Percentiles rank a stretch among this genome's conserved stretches.
phyloP scores from a whole-genome alignment of 2,113 vertebrate genomes.

The Pangasianodon hypophthalmus region DNA sequence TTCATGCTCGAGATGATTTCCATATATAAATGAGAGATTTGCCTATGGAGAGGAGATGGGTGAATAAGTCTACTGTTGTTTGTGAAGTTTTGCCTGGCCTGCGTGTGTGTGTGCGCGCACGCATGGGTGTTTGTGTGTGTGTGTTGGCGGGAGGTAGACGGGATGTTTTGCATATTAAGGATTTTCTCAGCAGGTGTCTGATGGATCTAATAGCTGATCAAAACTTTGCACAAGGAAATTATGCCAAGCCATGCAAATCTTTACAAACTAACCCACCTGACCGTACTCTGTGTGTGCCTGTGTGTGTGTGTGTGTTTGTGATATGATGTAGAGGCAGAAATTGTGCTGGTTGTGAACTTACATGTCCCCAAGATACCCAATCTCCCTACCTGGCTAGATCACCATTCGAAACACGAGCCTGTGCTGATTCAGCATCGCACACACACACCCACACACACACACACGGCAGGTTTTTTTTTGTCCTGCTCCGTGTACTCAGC shows the following conservation, averaged over 20 bases:
- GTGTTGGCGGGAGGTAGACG: conserved; percentile 44
- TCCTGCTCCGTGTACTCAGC: conserved; percentile 83
- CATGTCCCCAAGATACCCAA: conserved; percentile 69
- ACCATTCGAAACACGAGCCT: conserved; percentile 82
- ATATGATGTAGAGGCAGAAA: conserved; percentile 66
- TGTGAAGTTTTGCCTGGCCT: conserved; percentile 61
- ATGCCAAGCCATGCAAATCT: conserved; percentile 79
- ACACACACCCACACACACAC: conserved; percentile 43
- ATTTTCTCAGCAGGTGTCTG: conserved; percentile 77
- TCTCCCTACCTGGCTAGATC: conserved; percentile 73
- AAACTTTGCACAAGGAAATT: conserved; percentile 75
- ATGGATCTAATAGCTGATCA: conserved; percentile 76
- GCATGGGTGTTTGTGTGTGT: conserved; percentile 25
- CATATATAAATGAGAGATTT: conserved; percentile 78
- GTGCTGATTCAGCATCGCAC: conserved; percentile 76
- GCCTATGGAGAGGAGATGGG: conserved; percentile 71
- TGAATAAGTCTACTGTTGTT: conserved; percentile 77
- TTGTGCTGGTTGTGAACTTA: conserved; percentile 70
- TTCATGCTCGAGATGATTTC: conserved; percentile 71
- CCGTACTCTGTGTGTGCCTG: conserved; percentile 53
- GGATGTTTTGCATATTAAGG: conserved; percentile 76
- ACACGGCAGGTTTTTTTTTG: conserved; percentile 49
- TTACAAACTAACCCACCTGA: conserved; percentile 74
- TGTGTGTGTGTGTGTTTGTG: conserved; percentile 63
- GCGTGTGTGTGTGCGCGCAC: conserved; percentile 33